Conservation (phyloP, 2,888 invertebrate species). For the Microplitis manilae region DNA sequence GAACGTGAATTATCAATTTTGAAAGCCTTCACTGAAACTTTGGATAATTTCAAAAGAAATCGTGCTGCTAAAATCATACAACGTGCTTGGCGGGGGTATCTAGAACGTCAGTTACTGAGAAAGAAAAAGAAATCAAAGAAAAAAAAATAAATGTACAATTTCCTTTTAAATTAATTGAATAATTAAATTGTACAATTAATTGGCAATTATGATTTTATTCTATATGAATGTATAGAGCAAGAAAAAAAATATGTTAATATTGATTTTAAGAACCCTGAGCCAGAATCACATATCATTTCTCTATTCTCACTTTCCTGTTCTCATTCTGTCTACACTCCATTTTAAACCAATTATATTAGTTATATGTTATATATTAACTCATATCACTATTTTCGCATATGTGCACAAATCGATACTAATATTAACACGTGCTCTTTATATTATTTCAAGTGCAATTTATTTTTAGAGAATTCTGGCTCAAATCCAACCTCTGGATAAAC, state of each 20-base stretch:
- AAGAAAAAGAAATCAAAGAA: conserved; percentile 59
- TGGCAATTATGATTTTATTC: background rate
- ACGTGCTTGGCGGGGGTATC: conserved; percentile 60
- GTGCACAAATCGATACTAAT: background rate
- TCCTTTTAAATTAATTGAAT: no score
- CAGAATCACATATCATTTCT: background rate
- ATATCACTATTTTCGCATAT: background rate
- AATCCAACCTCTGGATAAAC: background rate
- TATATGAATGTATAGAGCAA: background rate
- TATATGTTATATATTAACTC: background rate
- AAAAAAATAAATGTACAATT: conserved; percentile 44
- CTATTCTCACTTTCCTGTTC: background rate
- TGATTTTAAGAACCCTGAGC: background rate
- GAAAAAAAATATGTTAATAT: background rate
- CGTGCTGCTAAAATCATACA: conserved; percentile 65
- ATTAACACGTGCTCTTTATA: background rate
- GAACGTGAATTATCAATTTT: conserved; percentile 57
- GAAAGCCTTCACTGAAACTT: conserved; percentile 52
- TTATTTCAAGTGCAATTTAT: background rate
- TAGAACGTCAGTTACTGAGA: conserved; percentile 50
- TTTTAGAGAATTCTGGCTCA: background rate
- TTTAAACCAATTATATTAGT: background rate
- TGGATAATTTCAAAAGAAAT: conserved; percentile 59
- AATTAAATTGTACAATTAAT: background rate
- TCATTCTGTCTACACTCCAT: background rate